Conservation (phyloP, 2,113 vertebrate genomes). For the Carlito syrichta region DNA sequence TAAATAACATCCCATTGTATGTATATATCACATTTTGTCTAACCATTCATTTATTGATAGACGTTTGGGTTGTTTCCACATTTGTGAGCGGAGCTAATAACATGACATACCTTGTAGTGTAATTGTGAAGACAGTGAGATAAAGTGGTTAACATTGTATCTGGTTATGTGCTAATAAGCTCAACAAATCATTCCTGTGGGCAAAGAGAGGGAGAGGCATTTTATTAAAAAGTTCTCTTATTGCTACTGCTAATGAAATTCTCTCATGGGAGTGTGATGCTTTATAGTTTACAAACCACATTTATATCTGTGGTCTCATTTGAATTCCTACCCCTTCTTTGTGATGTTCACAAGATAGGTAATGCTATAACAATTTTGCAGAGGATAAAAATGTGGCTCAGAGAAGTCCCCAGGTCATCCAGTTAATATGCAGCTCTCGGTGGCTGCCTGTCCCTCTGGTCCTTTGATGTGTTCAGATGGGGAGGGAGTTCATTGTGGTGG, state of each 20-base stretch:
- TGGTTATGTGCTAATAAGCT: not conserved
- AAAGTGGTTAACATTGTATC: not conserved
- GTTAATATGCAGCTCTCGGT: not conserved
- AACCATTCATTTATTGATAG: not conserved
- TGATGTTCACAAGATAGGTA: not conserved
- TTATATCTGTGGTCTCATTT: not conserved
- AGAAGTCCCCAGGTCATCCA: not conserved
- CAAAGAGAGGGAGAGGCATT: not conserved
- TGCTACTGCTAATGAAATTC: not conserved
- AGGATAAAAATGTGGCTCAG: not conserved
- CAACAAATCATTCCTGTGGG: not conserved
- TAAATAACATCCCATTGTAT: not conserved
- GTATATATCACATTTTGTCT: not conserved
- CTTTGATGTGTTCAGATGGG: too few species aligned
- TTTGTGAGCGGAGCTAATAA: not conserved
- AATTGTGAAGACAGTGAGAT: not conserved
- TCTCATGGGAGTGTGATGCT: not conserved
- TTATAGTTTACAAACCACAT: not conserved
- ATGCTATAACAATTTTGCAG: not conserved
- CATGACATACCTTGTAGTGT: not conserved
- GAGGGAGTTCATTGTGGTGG: not conserved
- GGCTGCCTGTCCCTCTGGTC: not conserved
- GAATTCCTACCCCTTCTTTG: not conserved
- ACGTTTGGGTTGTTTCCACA: not conserved
- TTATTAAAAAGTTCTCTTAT: not conserved